Percentiles rank a stretch among this genome's conserved stretches.
These are phyloP conservation scores for Menidia beryllina DNA, from an alignment of 2,113 vertebrate genomes.

Conservation along the genomic window DNA sequence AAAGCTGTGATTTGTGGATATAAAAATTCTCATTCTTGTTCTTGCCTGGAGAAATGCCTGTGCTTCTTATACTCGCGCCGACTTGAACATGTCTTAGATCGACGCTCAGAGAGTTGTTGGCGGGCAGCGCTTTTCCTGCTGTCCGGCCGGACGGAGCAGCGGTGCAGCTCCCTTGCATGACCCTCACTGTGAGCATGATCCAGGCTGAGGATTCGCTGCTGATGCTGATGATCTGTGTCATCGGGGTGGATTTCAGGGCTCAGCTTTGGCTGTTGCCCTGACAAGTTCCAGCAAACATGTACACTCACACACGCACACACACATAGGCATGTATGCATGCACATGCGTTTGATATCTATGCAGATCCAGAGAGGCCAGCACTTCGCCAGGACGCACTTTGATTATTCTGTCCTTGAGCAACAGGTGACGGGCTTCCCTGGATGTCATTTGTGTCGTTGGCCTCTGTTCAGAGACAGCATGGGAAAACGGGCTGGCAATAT, in stretches of 20 bases:
- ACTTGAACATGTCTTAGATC: constrained; percentile 34
- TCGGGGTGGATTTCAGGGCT: constrained; percentile 65
- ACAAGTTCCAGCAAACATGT: constrained; percentile 42
- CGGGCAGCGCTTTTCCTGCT: constrained; percentile 2
- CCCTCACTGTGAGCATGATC: constrained; percentile 65
- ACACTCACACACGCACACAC: constrained; percentile 25
- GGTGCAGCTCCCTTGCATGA: constrained; percentile 56
- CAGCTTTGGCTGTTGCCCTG: constrained; percentile 53
- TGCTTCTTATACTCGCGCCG: constrained; percentile 23
- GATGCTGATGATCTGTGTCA: constrained; percentile 78
- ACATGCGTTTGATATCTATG: constrained; percentile 23
- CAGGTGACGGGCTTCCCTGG: constrained; percentile 75
- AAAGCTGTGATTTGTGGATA: constrained; percentile 44
- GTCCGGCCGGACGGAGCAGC: constrained; percentile 33
- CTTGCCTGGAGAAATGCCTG: constrained; percentile 17
- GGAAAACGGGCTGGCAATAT: constrained; percentile 74
- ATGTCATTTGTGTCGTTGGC: constrained; percentile 72
- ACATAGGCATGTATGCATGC: constrained; percentile 4
- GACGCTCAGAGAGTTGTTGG: constrained; percentile 43
- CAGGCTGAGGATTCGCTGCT: constrained; percentile 65
- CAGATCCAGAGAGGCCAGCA: constrained; percentile 41
- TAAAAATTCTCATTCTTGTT: constrained; percentile 40
- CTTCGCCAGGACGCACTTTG: constrained; percentile 66
- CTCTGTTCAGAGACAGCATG: constrained; percentile 66
- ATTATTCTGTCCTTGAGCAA: constrained; percentile 73